Percentiles rank a stretch among this genome's conserved stretches.
Conservation (phyloP, 2,113 vertebrate genomes). For the Pelvicachromis taeniatus region DNA sequence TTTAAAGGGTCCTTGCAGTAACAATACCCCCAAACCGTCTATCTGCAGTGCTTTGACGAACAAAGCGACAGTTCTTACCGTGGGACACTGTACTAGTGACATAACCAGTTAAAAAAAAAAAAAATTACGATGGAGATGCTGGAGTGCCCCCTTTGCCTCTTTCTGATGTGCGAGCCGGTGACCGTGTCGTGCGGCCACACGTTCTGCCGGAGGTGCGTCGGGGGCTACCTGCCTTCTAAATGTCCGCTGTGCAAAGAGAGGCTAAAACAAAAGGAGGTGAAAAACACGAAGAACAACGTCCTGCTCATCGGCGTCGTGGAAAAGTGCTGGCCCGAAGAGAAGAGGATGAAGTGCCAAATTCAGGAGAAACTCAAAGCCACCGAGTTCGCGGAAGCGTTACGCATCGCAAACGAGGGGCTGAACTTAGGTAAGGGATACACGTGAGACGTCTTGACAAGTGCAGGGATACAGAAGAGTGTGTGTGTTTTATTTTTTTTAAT, state of each 20-base stretch:
- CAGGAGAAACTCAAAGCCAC: slow-evolving; percentile 64
- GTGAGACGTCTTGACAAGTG: not conserved
- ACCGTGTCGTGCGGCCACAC: slow-evolving; percentile 83
- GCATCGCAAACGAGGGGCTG: slow-evolving; percentile 68
- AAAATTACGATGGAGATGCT: slow-evolving; percentile 71
- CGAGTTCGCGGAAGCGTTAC: slow-evolving; percentile 73
- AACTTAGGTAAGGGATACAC: slow-evolving; percentile 66
- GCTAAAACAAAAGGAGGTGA: slow-evolving; percentile 63
- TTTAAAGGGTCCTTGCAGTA: slow-evolving; percentile 7
- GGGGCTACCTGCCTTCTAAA: slow-evolving; percentile 49
- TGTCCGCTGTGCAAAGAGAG: slow-evolving; percentile 76
- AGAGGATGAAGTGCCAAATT: slow-evolving; percentile 55
- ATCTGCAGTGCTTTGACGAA: not conserved
- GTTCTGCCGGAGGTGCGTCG: slow-evolving; percentile 80
- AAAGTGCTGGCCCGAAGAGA: slow-evolving; percentile 71
- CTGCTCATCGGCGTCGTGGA: slow-evolving; percentile 76
- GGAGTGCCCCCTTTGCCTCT: slow-evolving; percentile 77
- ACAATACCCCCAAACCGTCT: not conserved
- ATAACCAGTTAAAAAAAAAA: not conserved
- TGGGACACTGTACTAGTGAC: not conserved
- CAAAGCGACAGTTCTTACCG: not conserved
- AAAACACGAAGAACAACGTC: slow-evolving; percentile 70
- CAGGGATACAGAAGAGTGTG: not conserved
- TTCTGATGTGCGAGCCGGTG: slow-evolving; percentile 80
- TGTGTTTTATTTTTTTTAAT: not conserved